Conservation (phyloP, 2,888 invertebrate genomes). For the Heliconius sara region DNA sequence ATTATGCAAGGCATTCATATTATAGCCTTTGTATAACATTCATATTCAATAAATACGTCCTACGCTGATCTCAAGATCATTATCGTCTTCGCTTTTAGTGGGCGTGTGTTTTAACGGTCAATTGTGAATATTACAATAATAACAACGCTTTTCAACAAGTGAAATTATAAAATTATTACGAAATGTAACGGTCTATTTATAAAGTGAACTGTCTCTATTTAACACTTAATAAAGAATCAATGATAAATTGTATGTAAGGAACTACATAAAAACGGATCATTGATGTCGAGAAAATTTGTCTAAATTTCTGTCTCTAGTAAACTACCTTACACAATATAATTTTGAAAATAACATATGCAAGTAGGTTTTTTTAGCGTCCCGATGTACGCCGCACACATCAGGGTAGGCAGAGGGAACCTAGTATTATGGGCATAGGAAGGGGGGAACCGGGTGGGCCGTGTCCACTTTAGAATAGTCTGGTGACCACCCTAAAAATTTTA, state of each 20-base stretch:
- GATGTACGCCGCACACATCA: neutral
- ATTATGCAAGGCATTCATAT: conserved; percentile 34
- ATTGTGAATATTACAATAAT: conserved; percentile 75
- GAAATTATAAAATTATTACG: conserved; percentile 61
- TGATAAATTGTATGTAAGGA: neutral
- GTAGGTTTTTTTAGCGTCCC: too few relatives aligned
- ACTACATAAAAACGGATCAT: neutral
- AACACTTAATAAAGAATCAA: neutral
- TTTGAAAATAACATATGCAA: too few relatives aligned
- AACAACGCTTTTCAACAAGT: conserved; percentile 56
- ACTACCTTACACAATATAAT: neutral
- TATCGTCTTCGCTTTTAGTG: conserved; percentile 68
- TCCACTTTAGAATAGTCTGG: too few relatives aligned
- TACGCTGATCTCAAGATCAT: conserved; percentile 79
- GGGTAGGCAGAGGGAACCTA: neutral
- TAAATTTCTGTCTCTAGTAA: neutral
- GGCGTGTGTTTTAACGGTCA: conserved; percentile 69
- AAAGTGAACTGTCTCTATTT: neutral
- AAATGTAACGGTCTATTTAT: conserved; percentile 50
- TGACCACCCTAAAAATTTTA: too few relatives aligned
- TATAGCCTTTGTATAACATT: conserved; percentile 33
- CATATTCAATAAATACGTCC: conserved; percentile 61
- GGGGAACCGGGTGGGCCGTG: too few relatives aligned
- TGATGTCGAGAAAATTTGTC: neutral
- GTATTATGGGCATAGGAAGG: too few relatives aligned